Evolutionary conservation across 2,797 vertebrate genomes (phyloP), one percentile per base, ranked within the genome.

Genomic region (Pteropus rufus): DNA sequence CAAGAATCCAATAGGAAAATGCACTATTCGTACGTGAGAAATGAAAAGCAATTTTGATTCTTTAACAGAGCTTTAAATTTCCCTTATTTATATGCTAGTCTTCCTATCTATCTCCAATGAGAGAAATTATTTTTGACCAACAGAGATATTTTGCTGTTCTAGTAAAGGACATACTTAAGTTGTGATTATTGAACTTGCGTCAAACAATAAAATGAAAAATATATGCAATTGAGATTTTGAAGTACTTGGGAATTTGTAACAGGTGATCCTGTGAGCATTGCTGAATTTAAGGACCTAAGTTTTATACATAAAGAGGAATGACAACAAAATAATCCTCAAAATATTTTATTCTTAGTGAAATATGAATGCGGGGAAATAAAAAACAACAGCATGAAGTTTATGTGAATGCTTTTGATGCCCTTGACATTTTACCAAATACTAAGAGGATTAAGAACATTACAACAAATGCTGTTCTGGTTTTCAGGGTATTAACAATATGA

Each of bases 141-240:
- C 15, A 94, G 58, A 65, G 34, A 31, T 58, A 64, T 58, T 92
- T 93, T 88, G 26, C 83, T 92, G 23, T 84, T 69, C 16, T 88
- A 54, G 12, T 75, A 65, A 93, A 96, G 80, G 23, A 31, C 36
- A 23, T 12, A 2, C 26, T 93, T 95, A 73, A 65, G 14, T 36
- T 95, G 26, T 92, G 72, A 93, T 95, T 96, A 88, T 82, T 89
- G 72, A 94, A 69, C 21, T 58, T 54, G 44, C 69, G 36, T 95
- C 81, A 94, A 80, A 94, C 46, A 89, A 41, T 81, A 54, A 84
- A 76, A 69, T 93, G 49, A 96, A 91, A 97, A 94, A 73, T 91
- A 39, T 3, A 58, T 69, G 31, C 39, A 67, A 18, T 1, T 75
- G 81, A 70, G 62, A 72, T 82, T 81, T 91, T 58, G 39, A 93